Evolutionary conservation across 2,113 vertebrate genomes (phyloP).

Genomic region (Mormoops blainvillei): DNA sequence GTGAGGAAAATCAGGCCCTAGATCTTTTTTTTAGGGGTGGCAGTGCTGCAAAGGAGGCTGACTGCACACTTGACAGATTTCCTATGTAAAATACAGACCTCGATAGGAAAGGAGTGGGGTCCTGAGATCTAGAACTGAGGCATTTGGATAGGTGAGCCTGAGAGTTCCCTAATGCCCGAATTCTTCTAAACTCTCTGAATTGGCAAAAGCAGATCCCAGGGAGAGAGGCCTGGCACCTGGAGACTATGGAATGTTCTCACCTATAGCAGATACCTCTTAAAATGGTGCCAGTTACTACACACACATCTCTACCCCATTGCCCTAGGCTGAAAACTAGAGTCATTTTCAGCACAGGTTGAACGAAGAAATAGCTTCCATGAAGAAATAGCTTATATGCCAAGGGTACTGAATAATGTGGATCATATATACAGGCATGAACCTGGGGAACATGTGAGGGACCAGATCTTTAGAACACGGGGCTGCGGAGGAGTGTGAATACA

Average conservation of each 20-base stretch:
- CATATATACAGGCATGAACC: neutral
- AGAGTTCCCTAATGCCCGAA: neutral
- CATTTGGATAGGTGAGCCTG: neutral
- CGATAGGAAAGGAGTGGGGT: neutral
- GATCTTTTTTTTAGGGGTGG: neutral
- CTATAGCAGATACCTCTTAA: neutral
- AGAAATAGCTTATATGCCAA: neutral
- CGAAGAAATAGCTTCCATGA: neutral
- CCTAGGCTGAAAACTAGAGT: neutral
- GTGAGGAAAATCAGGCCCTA: neutral
- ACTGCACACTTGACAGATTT: neutral
- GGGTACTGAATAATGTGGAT: neutral
- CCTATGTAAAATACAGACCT: neutral
- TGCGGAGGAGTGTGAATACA: neutral
- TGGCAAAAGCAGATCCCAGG: neutral
- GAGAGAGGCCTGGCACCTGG: no score
- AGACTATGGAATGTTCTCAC: neutral
- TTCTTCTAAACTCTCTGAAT: neutral
- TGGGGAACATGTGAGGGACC: neutral
- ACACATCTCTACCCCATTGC: neutral
- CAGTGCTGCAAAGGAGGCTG: neutral
- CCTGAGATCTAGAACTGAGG: neutral
- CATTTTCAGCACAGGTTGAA: neutral
- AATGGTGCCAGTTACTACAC: neutral
- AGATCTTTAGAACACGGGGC: neutral